These are phyloP conservation scores for Anagrus nilaparvatae DNA, from an alignment of 1,140 invertebrate genomes.

Conservation along the genomic window DNA sequence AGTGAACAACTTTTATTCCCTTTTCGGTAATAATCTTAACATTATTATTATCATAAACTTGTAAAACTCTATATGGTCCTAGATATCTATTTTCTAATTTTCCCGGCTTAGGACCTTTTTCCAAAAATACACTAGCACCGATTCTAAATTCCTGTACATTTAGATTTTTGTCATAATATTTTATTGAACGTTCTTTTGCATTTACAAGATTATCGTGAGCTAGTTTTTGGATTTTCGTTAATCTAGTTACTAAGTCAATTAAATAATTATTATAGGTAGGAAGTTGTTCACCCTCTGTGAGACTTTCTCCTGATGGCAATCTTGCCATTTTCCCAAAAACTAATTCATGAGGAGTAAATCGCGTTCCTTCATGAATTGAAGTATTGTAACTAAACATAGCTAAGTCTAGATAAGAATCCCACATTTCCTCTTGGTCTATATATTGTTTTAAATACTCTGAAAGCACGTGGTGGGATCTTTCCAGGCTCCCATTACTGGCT, in stretches of 20 bases:
- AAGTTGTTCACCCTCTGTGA: neutral
- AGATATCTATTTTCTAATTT: neutral
- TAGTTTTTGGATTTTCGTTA: conserved; percentile 4
- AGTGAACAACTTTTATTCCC: neutral
- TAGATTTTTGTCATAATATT: neutral
- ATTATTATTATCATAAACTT: neutral
- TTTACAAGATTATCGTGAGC: neutral
- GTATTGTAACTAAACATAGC: conserved; percentile 16
- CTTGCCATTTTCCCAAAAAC: conserved; percentile 1
- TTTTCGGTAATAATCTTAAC: neutral
- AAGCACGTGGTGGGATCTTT: conserved; percentile 29
- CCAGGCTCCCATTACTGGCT: conserved; percentile 28
- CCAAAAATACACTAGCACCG: neutral
- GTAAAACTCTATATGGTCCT: neutral
- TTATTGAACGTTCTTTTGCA: conserved; percentile 1
- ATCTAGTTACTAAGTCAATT: conserved; percentile 9
- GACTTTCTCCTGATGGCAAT: conserved; percentile 2
- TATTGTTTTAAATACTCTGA: conserved; percentile 24
- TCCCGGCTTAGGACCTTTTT: neutral
- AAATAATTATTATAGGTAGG: conserved; percentile 3
- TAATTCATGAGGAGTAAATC: neutral
- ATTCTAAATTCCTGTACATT: neutral
- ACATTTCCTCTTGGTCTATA: conserved; percentile 21
- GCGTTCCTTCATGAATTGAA: conserved; percentile 3
- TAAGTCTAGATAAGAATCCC: conserved; percentile 25